phyloP scores from a whole-genome alignment of 2,113 vertebrate species.

The Glaucidium brasilianum region DNA sequence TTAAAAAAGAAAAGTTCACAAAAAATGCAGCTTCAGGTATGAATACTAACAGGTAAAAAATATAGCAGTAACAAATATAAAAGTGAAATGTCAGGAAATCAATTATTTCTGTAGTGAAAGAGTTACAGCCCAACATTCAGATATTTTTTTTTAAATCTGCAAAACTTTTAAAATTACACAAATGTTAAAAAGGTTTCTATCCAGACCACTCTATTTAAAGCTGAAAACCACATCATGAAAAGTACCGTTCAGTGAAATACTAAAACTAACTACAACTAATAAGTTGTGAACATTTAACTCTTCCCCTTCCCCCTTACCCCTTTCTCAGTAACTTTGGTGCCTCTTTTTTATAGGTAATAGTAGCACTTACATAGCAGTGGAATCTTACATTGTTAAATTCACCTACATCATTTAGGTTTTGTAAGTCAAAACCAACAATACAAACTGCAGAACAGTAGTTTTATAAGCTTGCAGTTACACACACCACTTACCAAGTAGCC shows the following conservation, averaged over 20 bases:
- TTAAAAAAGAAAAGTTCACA: neutral
- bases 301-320: neutral
- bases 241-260: neutral
- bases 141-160: neutral
- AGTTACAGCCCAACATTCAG: neutral
- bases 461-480: neutral
- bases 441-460: neutral
- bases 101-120: neutral
- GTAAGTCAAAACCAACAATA: neutral
- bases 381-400: neutral
- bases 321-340: neutral
- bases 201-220: neutral
- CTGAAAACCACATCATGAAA: neutral
- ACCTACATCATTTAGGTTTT: neutral
- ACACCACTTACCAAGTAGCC: neutral
- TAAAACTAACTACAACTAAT: neutral
- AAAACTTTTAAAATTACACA: neutral
- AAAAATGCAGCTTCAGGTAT: neutral
- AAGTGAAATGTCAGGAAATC: neutral
- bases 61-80: neutral
- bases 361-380: neutral
- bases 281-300: neutral
- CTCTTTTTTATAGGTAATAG: accelerated
- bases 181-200: neutral
- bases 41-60: neutral